Base-by-base conservation (phyloP, 1,140 invertebrate species). In the Tetramorium simillimum region DNA sequence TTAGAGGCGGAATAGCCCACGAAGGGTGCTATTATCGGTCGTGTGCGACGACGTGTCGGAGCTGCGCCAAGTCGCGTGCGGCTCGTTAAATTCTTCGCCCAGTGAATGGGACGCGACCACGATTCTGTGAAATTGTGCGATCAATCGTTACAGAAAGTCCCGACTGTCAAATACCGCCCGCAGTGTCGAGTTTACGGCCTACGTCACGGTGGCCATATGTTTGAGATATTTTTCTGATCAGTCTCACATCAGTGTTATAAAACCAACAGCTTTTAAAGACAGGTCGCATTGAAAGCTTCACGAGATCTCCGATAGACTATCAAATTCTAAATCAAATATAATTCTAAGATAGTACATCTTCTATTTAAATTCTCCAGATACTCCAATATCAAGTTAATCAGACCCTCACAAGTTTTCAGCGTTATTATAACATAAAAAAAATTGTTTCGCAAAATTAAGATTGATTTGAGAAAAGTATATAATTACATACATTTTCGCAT, bases 71-170 rank as follows among this genome's bases (percentile, higher is more conserved):
- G 80, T 69, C 80, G 80, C 69, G 80, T 84, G 80, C 56, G 24
- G 69, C 80, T 84, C 80, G 69, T 84, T 84, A 84, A 84, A 73
- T 84, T 62, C 69, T 84, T 84, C 80, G 69, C 12, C 28, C 28
- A 24, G 14, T n/a, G 53, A 73, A 60, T 21, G 69, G 24, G 14
- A 84, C 53, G 56, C 53, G 67, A 21, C 67, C 53, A 62, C 53
- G 53, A 84, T 60, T 84, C 80, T 84, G 80, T 49, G 53, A 84
- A 84, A 86, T 86, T 65, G 63, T n/a, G 62, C 60, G 60, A 86
- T 86, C 63, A 86, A 40, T 63, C 85, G 78, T 86, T 78, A 73
- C 62, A 24, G 24, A 62, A 75, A 60, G 80, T 46, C 12, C 40
- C 67, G 53, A 43, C 46, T 37, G 40, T 49, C 76, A 46, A 78